phyloP scores from a whole-genome alignment of 2,797 vertebrate species.

The Characodon lateralis region DNA sequence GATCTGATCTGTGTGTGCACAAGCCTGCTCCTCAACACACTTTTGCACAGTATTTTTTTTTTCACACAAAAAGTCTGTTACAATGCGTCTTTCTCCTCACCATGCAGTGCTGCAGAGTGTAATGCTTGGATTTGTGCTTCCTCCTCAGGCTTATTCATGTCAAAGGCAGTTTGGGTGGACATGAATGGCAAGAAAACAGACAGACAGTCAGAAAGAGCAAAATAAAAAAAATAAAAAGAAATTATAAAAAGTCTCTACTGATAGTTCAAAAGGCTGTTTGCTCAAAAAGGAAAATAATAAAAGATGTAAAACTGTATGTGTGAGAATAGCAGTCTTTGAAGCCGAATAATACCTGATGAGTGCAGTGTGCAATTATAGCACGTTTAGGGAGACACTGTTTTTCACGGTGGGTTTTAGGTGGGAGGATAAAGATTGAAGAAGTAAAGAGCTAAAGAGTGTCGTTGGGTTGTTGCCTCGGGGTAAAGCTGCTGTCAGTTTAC shows the following conservation, averaged over 20 bases:
- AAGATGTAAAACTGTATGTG: constrained; percentile 21
- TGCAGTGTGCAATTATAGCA: constrained; percentile 62
- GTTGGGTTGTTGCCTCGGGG: constrained; percentile 51
- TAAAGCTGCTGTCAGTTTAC: constrained; percentile 58
- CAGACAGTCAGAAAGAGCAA: constrained; percentile 51
- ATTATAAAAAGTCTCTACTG: constrained; percentile 25
- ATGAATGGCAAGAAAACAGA: constrained; percentile 46
- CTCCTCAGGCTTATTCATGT: constrained; percentile 63
- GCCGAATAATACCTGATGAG: constrained; percentile 47
- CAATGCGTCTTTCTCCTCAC: constrained; percentile 26
- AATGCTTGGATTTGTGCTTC: constrained; percentile 54
- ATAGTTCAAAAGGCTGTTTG: constrained; percentile 58
- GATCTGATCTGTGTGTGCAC: background rate
- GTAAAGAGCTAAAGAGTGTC: constrained; percentile 58
- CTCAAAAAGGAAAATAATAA: constrained; percentile 2
- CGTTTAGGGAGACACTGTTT: constrained; percentile 59
- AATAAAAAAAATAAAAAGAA: constrained; percentile 15
- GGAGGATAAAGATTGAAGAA: constrained; percentile 41
- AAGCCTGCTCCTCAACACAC: constrained; percentile 9
- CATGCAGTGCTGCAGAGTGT: constrained; percentile 45
- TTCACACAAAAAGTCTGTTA: background rate
- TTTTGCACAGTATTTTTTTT: background rate
- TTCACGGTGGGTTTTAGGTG: constrained; percentile 39
- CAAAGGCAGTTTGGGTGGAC: constrained; percentile 69
- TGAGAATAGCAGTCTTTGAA: constrained; percentile 50